Evolutionary conservation across 1,140 invertebrate genomes (phyloP), one percentile per base, ranked within the genome.

Genomic region (Drosophila albomicans): DNA sequence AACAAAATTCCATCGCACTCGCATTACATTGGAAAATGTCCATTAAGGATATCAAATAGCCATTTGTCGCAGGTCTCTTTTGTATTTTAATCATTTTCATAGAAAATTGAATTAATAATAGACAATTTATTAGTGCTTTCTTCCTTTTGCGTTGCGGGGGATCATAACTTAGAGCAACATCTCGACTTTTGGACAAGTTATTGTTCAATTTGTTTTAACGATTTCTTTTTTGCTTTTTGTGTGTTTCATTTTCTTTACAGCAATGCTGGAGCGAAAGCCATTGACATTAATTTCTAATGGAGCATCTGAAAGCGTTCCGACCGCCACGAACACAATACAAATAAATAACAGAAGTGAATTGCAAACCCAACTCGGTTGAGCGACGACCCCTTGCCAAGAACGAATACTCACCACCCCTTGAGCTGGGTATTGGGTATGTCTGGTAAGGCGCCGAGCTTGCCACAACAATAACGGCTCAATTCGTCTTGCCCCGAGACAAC

Each of bases 381-480:
- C 58, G 48, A 54, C 59, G 48, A 54, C 59, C 59, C 16, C 51
- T 57, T 56, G 68, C 69, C 62, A 38, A 38, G 57, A 62, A 20
- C 20, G 20, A 25, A 25, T 25, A 25, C 45, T 43, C 69, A 58
- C 43, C n/a, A 15, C 43, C 41, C 25, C 1, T 7, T n/a, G 41
- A 7, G 41, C n/a, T 25, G 52, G 49, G 25, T 10, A 32, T 10
- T 38, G 41, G 56, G 62, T 43, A 38, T 38, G 62, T 16, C 38
- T 68, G 72, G 58, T 25, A n/a, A 68, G 66, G 43, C 57, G 58
- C 49, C 49, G 49, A 63, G 49, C 51, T 48, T 41, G 62, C 70
- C 71, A 56, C 66, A 71, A 71, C 57, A 63, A 54, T 71, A 75
- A 75, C 73, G 68, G 56, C 73, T 71, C 75, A 77, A 77, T 77